phyloP scores from a whole-genome alignment of 2,888 invertebrate genomes.

The Phortica magna region DNA sequence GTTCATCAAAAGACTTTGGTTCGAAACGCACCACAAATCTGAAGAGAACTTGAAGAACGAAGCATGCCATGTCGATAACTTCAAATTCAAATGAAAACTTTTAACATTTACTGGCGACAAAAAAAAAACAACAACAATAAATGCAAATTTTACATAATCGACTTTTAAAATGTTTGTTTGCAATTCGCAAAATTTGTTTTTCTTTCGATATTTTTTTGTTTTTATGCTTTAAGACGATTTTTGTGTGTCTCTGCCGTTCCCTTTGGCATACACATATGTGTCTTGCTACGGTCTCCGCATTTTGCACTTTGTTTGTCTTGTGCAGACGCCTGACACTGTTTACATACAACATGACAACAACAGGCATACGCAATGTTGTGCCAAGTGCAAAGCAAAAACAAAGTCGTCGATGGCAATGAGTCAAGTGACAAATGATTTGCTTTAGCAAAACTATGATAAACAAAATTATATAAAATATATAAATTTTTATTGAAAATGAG shows the following conservation, averaged over 20 bases:
- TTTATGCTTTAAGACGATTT: background rate
- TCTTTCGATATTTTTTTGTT: background rate
- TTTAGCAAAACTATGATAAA: background rate
- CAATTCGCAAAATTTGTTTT: background rate
- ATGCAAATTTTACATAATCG: background rate
- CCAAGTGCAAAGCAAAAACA: too few species aligned
- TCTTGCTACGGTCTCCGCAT: too few species aligned
- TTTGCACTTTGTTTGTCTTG: too few species aligned
- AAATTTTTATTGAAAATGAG: background rate
- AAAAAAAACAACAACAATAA: background rate
- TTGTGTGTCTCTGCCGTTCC: background rate
- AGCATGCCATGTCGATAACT: background rate
- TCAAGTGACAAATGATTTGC: background rate
- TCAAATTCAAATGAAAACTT: background rate
- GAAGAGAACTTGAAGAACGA: background rate
- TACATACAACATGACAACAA: background rate
- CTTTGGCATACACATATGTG: background rate
- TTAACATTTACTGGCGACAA: background rate
- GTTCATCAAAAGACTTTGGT: background rate
- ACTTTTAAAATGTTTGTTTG: background rate
- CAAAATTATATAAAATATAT: background rate
- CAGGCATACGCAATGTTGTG: background rate
- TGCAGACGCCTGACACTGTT: too few species aligned
- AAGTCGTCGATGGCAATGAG: too few species aligned
- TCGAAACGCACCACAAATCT: background rate